Percentiles rank a stretch among this genome's conserved stretches.
Evolutionary conservation across 2,113 vertebrate genomes (phyloP).

Genomic region (Vanacampus margaritifer): DNA sequence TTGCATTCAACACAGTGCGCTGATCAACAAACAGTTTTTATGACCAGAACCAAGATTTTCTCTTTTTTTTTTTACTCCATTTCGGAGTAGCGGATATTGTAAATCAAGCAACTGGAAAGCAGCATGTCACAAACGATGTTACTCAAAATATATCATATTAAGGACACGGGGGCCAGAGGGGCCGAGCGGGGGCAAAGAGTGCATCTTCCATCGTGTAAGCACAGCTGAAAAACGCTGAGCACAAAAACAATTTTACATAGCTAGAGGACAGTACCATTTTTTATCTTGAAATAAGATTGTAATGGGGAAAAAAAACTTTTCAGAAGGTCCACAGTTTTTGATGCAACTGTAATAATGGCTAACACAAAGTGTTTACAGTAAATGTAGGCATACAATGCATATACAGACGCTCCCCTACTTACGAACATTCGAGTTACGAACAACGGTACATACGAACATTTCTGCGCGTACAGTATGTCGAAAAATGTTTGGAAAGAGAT

Average conservation of each 20-base stretch:
- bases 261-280: constrained; percentile 24
- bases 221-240: constrained; percentile 24
- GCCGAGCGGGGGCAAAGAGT: constrained; percentile 3
- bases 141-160: not conserved
- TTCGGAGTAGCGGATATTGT: not conserved
- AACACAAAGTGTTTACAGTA: not conserved
- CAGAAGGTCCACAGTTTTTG: not conserved
- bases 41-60: not conserved
- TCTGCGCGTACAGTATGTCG: no score
- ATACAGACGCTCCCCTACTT: no score
- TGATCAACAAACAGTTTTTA: not conserved
- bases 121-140: not conserved
- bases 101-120: constrained; percentile 5
- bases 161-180: constrained; percentile 11
- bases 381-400: not conserved
- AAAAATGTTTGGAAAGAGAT: no score
- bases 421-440: no score
- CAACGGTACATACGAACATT: no score
- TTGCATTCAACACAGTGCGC: not conserved
- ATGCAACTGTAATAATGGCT: not conserved
- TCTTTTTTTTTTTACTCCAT: not conserved
- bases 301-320: not conserved
- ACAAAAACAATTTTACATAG: constrained; percentile 33
- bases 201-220: constrained; percentile 3
- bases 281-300: constrained; percentile 7